Base-by-base conservation (phyloP, 1,140 invertebrate species). In the Drosophila navojoa region DNA sequence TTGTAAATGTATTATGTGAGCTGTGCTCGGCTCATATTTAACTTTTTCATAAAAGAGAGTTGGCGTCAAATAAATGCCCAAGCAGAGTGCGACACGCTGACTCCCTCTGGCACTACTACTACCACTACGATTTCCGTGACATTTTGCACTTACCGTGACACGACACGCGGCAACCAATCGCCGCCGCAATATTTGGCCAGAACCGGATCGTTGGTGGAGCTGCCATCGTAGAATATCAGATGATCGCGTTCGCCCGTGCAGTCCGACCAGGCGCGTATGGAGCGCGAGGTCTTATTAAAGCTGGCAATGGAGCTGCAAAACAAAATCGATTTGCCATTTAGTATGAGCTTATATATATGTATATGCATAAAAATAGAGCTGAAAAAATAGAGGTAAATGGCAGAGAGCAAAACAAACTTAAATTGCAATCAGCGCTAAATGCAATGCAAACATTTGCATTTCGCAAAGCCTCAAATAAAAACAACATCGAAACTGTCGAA, bases 141-240 rank as follows among this genome's bases (percentile, higher is more conserved):
- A 55, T 32, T 9, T 67, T 60, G 40, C 54, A 85, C 87, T 85
- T 68, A 92, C 92, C 93, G 91, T 47, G 95, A 94, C 13, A 95
- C 94, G 13, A 98, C 94, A 45, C 94, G 93, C 0, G 96, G 96
- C 71, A 97, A 92, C 92, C 95, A 96, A 91, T 96, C 95, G 10
- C 96, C 97, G 4, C 97, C 97, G 90, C 97, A 98, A 90, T 97
- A 97, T 77, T 97, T 95, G 47, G 97, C 94, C 69, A 98, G 93
- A 1, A 98, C 94, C 0, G 96, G 95, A 90, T 97, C 96, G 74
- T 96, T 96, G 0, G 94, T 95, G 25, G 94, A 94, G 27, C 95
- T 94, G 19, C 97, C 97, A 92, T 98, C 97, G 90, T 97, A 97
- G 84, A 98, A 96, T 55, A 97, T 95, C 5, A 98, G 92, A 63